Base-by-base conservation (phyloP, 2,888 invertebrate genomes). In the Heliconius cydno region DNA sequence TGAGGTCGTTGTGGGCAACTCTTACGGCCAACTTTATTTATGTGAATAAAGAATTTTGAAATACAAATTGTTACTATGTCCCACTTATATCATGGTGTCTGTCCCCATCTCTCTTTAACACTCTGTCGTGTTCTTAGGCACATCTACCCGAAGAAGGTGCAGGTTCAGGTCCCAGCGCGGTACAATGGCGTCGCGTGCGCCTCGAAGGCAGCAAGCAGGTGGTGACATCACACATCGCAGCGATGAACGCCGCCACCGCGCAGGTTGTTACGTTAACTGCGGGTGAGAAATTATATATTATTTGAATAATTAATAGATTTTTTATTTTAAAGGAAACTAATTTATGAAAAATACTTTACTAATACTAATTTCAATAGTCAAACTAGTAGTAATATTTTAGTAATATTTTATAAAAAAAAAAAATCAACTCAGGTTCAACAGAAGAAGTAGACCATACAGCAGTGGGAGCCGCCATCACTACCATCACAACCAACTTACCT, bases 221-320 rank as follows among this genome's bases (percentile, higher is more conserved):
- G 85, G 98, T 99, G 79, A 98, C 98, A 84, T 98, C 98, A 77
- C 98, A 99, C 92, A 97, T 99, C 86, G 99, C 99, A 9, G 99
- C 99, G 80, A 99, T 99, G 99, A 99, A 98, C 93, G 99, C 99
- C 0, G 99, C 99, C 79, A 99, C 99, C 0, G 99, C 99, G 13
- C 99, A 99, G 92, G 98, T 99, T 75, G 98, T 99, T 80, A 98
- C 98, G 0, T 95, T 98, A 79, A 98, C 98, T 0, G 97, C 97
- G 4, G 97, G 97, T 94, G 83, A 86, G 87, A 15, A 60, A 5
- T 25, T 3, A 57, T 57, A 15, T 57, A 22, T 19, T 52, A 6
- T 6, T 19, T 57, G 22, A 57, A 46, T 46, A 46, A 46, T 15
- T 15, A 52, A 52, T 19, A 7, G 2, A 52, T 52, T 52, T 22